Evolutionary conservation across 2,888 invertebrate genomes (phyloP).

Genomic region (Nesidiocoris tenuis): DNA sequence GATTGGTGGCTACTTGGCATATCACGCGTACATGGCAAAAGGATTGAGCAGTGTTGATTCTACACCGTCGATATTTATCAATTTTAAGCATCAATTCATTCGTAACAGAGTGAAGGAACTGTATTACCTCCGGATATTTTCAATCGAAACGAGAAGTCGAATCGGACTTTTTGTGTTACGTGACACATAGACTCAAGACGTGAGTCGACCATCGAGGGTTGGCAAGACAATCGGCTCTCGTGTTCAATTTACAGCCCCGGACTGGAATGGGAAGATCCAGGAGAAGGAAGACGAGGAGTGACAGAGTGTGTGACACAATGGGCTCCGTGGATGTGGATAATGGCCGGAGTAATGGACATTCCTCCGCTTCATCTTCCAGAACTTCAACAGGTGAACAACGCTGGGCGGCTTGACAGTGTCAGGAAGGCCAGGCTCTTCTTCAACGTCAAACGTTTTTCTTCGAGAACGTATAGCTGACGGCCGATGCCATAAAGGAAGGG

Average conservation of each 20-base stretch:
- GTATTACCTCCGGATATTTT: no score
- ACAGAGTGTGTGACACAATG: constrained; percentile 41
- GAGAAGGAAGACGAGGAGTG: constrained; percentile 24
- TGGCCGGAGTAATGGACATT: constrained; percentile 37
- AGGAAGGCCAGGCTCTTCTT: not conserved
- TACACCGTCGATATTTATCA: no score
- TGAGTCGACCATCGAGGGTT: constrained; percentile 15
- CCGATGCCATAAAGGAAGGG: not conserved
- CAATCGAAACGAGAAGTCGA: not conserved
- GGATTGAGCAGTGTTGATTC: no score
- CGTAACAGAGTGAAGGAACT: no score
- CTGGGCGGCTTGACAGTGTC: not conserved
- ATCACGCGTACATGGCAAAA: no score
- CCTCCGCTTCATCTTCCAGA: constrained; percentile 33
- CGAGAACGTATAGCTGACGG: not conserved
- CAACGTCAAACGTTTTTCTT: not conserved
- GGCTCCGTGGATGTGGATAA: constrained; percentile 18
- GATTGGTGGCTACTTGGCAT: no score
- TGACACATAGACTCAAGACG: constrained; percentile 25
- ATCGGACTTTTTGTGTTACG: constrained; percentile 14
- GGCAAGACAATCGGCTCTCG: constrained; percentile 31
- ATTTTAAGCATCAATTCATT: no score
- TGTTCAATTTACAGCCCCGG: constrained; percentile 17
- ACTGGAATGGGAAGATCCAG: not conserved
- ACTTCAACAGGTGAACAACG: not conserved